Percentiles rank a stretch among this genome's conserved stretches.
Conservation (phyloP, 2,113 vertebrate genomes). For the Dendrocopos noguchii region DNA sequence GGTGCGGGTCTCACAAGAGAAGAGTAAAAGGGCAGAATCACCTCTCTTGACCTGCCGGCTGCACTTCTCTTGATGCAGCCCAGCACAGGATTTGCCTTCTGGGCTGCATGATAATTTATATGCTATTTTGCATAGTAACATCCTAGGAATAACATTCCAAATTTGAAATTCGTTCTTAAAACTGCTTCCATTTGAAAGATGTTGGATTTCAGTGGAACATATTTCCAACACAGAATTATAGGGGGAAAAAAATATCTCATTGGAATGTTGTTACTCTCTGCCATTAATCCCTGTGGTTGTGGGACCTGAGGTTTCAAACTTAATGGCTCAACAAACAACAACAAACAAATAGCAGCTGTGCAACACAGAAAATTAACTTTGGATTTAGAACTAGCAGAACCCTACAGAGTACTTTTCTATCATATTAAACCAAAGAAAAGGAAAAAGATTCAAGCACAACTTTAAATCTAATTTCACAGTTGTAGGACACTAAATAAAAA, state of each 20-base stretch:
- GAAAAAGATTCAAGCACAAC: neutral
- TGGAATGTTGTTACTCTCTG: neutral
- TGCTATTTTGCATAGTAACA: neutral
- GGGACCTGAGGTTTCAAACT: neutral
- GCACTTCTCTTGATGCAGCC: too few relatives aligned
- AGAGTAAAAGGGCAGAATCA: too few relatives aligned
- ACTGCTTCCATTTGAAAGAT: neutral
- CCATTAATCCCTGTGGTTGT: neutral
- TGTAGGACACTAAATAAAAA: conserved; percentile 23
- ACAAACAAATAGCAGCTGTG: neutral
- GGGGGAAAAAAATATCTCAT: neutral
- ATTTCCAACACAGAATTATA: neutral
- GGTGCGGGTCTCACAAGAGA: too few relatives aligned
- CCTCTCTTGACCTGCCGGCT: too few relatives aligned
- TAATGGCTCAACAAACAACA: neutral
- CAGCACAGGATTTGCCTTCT: too few relatives aligned
- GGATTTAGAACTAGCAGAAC: neutral
- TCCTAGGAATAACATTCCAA: neutral
- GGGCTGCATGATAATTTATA: neutral
- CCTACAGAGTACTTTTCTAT: neutral
- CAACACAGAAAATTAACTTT: neutral
- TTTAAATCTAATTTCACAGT: conserved; percentile 25
- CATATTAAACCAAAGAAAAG: neutral
- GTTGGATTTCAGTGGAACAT: neutral
- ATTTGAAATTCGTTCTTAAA: neutral